These are phyloP conservation scores for Centroberyx gerrardi DNA, from an alignment of 2,797 vertebrate genomes.

Conservation along the genomic window DNA sequence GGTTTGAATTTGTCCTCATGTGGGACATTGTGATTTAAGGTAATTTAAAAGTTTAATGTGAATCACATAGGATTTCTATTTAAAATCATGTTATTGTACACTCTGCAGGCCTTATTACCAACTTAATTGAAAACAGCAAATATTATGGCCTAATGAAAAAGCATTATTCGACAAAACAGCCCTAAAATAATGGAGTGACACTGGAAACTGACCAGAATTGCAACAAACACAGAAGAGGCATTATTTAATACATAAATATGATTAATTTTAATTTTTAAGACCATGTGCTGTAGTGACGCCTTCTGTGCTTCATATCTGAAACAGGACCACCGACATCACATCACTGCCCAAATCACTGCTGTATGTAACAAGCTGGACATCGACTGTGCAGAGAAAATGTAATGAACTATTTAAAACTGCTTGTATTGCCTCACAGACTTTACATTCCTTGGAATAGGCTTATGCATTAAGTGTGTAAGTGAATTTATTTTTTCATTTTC, in stretches of 20 bases:
- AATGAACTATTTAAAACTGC: background rate
- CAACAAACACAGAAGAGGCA: background rate
- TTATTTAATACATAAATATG: background rate
- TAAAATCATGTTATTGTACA: constrained; percentile 39
- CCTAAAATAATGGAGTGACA: constrained; percentile 4
- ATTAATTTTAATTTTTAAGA: constrained; percentile 15
- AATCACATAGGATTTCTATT: background rate
- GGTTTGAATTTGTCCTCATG: too few relatives aligned
- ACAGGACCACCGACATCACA: background rate
- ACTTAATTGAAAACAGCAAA: constrained; percentile 24
- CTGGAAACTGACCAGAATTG: constrained; percentile 11
- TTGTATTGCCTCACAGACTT: background rate
- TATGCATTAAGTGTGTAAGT: constrained; percentile 9
- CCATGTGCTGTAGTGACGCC: constrained; percentile 16
- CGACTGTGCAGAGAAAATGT: background rate
- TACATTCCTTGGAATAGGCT: background rate
- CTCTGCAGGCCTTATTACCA: constrained; percentile 3
- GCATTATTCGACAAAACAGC: constrained; percentile 1
- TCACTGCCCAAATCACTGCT: too few relatives aligned
- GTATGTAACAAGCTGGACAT: constrained; percentile 27
- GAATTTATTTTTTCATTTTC: background rate
- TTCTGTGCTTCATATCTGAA: constrained; percentile 38
- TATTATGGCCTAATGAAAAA: constrained; percentile 15
- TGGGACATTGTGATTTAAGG: too few relatives aligned
- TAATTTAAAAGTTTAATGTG: too few relatives aligned